Conservation (phyloP, 1,140 invertebrate species). For the Melitaea cinxia region DNA sequence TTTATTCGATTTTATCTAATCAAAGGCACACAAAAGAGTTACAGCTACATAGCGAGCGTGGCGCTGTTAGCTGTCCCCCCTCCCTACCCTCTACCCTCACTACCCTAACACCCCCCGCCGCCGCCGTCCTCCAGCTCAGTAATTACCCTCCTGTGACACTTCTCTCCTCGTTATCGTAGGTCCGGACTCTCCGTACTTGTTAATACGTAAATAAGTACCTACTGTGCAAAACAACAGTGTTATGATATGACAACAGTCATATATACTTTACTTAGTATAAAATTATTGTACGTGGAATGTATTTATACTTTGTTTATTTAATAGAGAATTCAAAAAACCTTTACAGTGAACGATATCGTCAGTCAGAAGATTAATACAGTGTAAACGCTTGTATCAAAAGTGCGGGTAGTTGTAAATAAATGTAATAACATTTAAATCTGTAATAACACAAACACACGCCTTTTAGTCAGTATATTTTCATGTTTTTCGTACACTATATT, state of each 20-base stretch:
- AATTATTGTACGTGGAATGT: too few species aligned
- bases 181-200: constrained; percentile 39
- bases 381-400: too few species aligned
- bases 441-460: too few species aligned
- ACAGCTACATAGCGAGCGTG: constrained; percentile 29
- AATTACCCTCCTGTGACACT: constrained; percentile 61
- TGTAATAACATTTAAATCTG: too few species aligned
- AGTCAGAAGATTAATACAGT: too few species aligned
- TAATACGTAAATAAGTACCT: background rate
- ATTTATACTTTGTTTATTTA: too few species aligned
- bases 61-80: background rate
- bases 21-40: constrained; percentile 29
- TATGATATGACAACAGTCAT: background rate
- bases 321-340: too few species aligned
- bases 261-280: background rate
- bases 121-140: constrained; percentile 13
- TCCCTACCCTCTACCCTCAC: background rate
- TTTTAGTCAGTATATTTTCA: too few species aligned
- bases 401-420: too few species aligned
- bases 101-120: background rate
- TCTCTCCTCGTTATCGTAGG: constrained; percentile 60
- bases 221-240: background rate
- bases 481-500: too few species aligned
- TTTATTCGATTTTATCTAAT: constrained; percentile 28
- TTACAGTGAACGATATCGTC: too few species aligned